phyloP scores from a whole-genome alignment of 2,888 invertebrate species.

The Pterostichus madidus region DNA sequence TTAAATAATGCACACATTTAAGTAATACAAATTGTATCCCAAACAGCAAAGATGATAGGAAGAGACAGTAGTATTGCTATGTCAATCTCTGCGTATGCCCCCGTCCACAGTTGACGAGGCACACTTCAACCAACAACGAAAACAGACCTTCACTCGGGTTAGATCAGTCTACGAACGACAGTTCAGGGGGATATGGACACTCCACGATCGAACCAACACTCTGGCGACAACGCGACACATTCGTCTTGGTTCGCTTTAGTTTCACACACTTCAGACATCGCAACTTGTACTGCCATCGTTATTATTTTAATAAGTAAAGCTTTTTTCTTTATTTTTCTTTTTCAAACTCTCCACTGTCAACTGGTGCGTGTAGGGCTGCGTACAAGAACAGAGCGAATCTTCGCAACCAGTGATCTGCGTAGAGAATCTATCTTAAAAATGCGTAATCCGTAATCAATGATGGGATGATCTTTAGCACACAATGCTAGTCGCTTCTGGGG shows the following conservation, averaged over 20 bases:
- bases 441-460: slow-evolving; percentile 29
- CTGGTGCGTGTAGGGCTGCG: not conserved
- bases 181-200: slow-evolving; percentile 43
- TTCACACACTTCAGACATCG: slow-evolving; percentile 53
- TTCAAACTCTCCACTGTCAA: not conserved
- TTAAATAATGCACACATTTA: slow-evolving; percentile 67
- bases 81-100: slow-evolving; percentile 29
- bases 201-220: slow-evolving; percentile 28
- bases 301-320: slow-evolving; percentile 61
- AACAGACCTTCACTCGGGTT: slow-evolving; percentile 48
- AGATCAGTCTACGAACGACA: slow-evolving; percentile 61
- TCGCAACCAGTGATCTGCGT: too few relatives aligned
- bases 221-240: too few relatives aligned
- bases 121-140: slow-evolving; percentile 16
- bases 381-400: not conserved
- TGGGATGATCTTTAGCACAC: slow-evolving; percentile 37
- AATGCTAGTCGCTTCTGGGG: slow-evolving; percentile 61
- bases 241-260: slow-evolving; percentile 21
- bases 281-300: slow-evolving; percentile 57
- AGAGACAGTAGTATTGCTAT: slow-evolving; percentile 67
- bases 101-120: too few relatives aligned
- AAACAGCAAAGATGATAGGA: slow-evolving; percentile 67
- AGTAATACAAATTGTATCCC: slow-evolving; percentile 67
- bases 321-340: slow-evolving; percentile 46
- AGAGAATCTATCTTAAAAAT: not conserved